phyloP scores from a whole-genome alignment of 2,888 invertebrate species.

The Chrysopilus asiliformis region DNA sequence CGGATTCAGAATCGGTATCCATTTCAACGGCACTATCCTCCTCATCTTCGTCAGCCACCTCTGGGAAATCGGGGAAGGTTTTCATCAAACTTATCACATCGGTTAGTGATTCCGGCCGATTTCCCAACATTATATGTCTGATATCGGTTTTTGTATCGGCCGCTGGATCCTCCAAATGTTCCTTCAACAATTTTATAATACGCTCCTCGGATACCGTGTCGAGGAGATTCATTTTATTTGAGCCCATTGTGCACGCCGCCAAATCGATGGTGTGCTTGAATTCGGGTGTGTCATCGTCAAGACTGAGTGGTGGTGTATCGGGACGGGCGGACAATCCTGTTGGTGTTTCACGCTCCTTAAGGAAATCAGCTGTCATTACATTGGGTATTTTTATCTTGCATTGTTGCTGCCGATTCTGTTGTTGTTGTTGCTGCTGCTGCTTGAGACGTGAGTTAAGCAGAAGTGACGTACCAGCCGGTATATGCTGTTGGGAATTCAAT shows the following conservation, averaged over 20 bases:
- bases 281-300: constrained; percentile 27
- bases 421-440: constrained; percentile 14
- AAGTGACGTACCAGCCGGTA: constrained; percentile 32
- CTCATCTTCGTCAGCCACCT: constrained; percentile 14
- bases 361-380: constrained; percentile 17
- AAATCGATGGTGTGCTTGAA: constrained; percentile 32
- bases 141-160: constrained; percentile 22
- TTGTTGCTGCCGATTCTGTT: constrained; percentile 2
- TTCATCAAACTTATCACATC: too few relatives aligned
- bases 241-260: constrained; percentile 33
- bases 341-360: constrained; percentile 20
- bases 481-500: constrained; percentile 21
- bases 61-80: constrained; percentile 7
- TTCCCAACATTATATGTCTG: not conserved
- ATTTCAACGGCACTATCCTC: constrained; percentile 11
- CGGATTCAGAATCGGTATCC: constrained; percentile 6
- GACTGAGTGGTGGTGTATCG: constrained; percentile 29
- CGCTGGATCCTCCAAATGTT: constrained; percentile 29
- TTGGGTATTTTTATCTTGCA: constrained; percentile 15
- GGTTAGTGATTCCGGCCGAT: constrained; percentile 10
- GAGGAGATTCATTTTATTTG: constrained; percentile 33
- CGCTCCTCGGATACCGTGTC: not conserved
- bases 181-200: constrained; percentile 17
- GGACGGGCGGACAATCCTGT: constrained; percentile 17
- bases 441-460: constrained; percentile 26